Percentiles rank a stretch among this genome's conserved stretches.
Evolutionary conservation across 2,888 invertebrate species (phyloP).

Genomic region (Sarcophaga caerulescens): DNA sequence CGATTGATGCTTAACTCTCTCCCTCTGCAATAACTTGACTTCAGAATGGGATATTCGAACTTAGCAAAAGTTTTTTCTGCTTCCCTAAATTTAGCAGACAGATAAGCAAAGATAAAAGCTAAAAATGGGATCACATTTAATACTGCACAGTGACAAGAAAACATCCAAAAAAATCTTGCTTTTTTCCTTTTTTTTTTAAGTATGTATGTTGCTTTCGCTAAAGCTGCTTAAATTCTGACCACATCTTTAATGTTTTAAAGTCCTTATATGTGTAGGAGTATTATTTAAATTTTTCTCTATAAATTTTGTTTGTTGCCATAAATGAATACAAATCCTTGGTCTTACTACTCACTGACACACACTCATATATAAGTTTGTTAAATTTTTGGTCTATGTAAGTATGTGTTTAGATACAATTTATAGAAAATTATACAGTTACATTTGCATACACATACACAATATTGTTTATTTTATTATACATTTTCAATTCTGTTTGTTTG

Average conservation of each 20-base stretch:
- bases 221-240: no score
- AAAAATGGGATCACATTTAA: no score
- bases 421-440: constrained; percentile 12
- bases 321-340: constrained; percentile 3
- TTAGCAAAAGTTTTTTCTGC: no score
- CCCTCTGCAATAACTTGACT: no score
- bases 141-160: fast-evolving
- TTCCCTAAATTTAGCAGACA: no score
- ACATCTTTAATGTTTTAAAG: not conserved
- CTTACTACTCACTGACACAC: not conserved
- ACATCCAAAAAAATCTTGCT: no score
- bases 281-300: no score
- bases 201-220: no score
- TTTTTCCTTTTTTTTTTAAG: no score
- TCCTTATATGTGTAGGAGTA: not conserved
- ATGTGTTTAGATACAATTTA: not conserved
- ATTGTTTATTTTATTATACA: constrained; percentile 27
- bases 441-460: constrained; percentile 18
- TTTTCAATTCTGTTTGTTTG: constrained; percentile 26
- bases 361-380: not conserved
- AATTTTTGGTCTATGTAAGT: not conserved
- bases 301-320: constrained; percentile 1
- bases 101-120: no score
- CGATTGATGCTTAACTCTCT: no score
- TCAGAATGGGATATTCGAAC: no score